Conservation (phyloP, 2,888 invertebrate genomes). For the Netelia virgata region DNA sequence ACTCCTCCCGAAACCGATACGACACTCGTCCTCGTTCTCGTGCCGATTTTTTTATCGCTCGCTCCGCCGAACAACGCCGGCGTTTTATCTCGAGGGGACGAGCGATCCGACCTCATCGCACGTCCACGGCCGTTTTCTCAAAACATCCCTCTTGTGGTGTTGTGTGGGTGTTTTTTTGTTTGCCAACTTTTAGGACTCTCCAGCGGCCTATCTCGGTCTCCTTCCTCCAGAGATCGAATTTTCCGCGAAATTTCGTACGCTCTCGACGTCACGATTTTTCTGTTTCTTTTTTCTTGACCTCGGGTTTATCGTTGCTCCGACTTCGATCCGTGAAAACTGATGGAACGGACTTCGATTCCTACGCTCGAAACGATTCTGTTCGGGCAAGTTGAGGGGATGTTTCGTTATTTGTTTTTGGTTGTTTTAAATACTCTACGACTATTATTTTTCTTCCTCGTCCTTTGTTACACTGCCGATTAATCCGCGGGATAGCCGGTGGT, state of each 20-base stretch:
- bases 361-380: no score
- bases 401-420: no score
- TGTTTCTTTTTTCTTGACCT: no score
- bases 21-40: neutral
- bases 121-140: slow-evolving; percentile 46
- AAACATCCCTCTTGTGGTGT: slow-evolving; percentile 50
- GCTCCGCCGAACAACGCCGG: slow-evolving; percentile 25
- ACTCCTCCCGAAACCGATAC: neutral
- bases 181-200: neutral
- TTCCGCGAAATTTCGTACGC: neutral
- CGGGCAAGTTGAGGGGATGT: no score
- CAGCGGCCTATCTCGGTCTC: neutral
- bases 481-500: slow-evolving; percentile 32
- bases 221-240: neutral
- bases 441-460: neutral
- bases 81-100: slow-evolving; percentile 56
- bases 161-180: no score
- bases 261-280: neutral
- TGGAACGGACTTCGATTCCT: no score
- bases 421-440: neutral
- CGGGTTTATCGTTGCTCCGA: no score
- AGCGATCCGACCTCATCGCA: slow-evolving; percentile 63
- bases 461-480: slow-evolving; percentile 21
- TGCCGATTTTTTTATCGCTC: neutral
- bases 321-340: no score